Percentiles rank a stretch among this genome's conserved stretches.
phyloP scores from a whole-genome alignment of 2,888 invertebrate species.

The Xylocampa areola region DNA sequence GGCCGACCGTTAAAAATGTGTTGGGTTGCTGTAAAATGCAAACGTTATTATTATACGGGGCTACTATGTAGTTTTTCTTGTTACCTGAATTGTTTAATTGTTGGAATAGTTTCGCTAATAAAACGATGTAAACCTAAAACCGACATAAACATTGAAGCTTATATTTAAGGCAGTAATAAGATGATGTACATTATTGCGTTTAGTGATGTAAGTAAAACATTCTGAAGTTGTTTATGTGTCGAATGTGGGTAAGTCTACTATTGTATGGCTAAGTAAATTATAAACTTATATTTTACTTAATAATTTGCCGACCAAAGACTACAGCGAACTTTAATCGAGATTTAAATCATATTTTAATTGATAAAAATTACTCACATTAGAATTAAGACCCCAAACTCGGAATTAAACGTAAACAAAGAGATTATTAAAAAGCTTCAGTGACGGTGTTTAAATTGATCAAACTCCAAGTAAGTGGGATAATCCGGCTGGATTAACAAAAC shows the following conservation, averaged over 20 bases:
- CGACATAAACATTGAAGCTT: too few species aligned
- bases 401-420: constrained; percentile 75
- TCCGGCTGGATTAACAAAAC: constrained; percentile 66
- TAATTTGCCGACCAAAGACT: too few species aligned
- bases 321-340: too few species aligned
- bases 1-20: constrained; percentile 52
- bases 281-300: too few species aligned
- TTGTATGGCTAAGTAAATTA: too few species aligned
- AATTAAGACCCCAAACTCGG: constrained; percentile 53
- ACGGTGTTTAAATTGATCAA: constrained; percentile 75
- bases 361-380: constrained; percentile 59
- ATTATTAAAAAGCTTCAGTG: constrained; percentile 69
- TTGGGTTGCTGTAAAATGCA: constrained; percentile 47
- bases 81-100: constrained; percentile 47
- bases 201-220: too few species aligned
- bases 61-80: constrained; percentile 44
- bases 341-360: constrained; percentile 61
- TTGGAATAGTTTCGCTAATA: constrained; percentile 29
- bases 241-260: too few species aligned
- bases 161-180: too few species aligned
- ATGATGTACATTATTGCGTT: too few species aligned
- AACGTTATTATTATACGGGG: constrained; percentile 34
- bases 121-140: too few species aligned
- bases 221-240: too few species aligned
- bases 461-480: constrained; percentile 73